A percentile compares a stretch with the other conserved stretches of the same genome.
Evolutionary conservation across 2,888 invertebrate species (phyloP).

Genomic region (Digitonthophagus gazella): DNA sequence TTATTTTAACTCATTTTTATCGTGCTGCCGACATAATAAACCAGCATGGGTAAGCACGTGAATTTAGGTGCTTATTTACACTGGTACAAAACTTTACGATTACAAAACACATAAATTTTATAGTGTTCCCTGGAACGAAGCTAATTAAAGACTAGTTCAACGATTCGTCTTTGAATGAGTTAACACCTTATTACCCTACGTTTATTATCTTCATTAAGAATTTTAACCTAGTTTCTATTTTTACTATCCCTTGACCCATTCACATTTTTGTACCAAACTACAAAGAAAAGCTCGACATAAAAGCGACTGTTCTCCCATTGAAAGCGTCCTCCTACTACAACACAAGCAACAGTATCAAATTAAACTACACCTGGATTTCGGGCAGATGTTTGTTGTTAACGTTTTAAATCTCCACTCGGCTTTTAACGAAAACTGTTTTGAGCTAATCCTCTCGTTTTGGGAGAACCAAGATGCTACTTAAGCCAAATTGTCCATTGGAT

Average conservation of each 20-base stretch:
- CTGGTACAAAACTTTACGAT: background rate
- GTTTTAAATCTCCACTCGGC: slow-evolving; percentile 6
- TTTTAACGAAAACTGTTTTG: background rate
- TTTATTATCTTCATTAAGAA: background rate
- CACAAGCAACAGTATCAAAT: slow-evolving; percentile 5
- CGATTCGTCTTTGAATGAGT: background rate
- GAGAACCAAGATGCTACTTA: background rate
- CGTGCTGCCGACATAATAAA: too few relatives aligned
- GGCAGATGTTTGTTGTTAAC: slow-evolving; percentile 12
- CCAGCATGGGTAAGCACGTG: background rate
- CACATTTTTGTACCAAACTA: too few relatives aligned
- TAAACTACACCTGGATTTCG: slow-evolving; percentile 13
- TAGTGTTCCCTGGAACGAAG: background rate
- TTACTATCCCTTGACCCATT: background rate
- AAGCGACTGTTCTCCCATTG: background rate
- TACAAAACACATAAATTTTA: background rate
- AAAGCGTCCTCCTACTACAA: background rate
- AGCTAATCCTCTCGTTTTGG: background rate
- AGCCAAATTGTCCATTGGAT: background rate
- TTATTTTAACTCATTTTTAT: background rate
- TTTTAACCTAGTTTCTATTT: background rate
- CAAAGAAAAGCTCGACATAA: too few relatives aligned
- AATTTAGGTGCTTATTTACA: background rate
- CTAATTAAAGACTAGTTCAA: background rate
- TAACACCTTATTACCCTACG: background rate